Evolutionary conservation across 2,797 vertebrate genomes (phyloP), one percentile per base, ranked within the genome.

Genomic region (Argentina silus): DNA sequence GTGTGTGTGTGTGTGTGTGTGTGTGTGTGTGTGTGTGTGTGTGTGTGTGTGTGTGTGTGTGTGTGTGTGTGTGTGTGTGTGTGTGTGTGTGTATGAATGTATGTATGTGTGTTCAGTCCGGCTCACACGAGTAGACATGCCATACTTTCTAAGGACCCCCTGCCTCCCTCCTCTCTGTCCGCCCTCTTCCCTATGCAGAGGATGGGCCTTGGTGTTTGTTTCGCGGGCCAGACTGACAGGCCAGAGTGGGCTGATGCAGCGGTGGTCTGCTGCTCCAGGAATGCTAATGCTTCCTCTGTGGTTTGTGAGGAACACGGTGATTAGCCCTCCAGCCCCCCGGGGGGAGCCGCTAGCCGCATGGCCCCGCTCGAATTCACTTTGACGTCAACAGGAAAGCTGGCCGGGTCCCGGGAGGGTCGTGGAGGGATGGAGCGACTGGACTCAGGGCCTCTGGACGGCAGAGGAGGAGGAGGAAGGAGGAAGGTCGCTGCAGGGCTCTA

Each of bases 211-310:
- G 19, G 70, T 75, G 57, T 50, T 66, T 83, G 82, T 83, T 81
- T 86, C 68, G 65, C 50, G 36, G 74, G 72, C 76, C 59, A 60
- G 81, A 15, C 21, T 42, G 51, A 14, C 70, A 69, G 66, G 21
- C 68, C 60, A 14, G 27, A 42, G 59, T 71, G 61, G 71, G 65
- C 73, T 66, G 69, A 69, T 69, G 62, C 72, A 90, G 75, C 56
- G 84, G 87, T 87, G 81, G 83, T 71, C 83, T 73, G 79, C 79
- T 82, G 78, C 76, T 85, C 77, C 60, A 87, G 85, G 90, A 94
- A 93, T 92, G 88, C 89, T 93, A 93, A 93, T 92, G 90, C 91
- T 93, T 93, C 93, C 91, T 94, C 88, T 92, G 93, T 84, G 87
- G 85, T 83, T 82, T 78, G 79, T 62, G 81, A 89, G 87, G 83